Evolutionary conservation across 2,113 vertebrate genomes (phyloP).

Genomic region (Hydrochoerus hydrochaeris): DNA sequence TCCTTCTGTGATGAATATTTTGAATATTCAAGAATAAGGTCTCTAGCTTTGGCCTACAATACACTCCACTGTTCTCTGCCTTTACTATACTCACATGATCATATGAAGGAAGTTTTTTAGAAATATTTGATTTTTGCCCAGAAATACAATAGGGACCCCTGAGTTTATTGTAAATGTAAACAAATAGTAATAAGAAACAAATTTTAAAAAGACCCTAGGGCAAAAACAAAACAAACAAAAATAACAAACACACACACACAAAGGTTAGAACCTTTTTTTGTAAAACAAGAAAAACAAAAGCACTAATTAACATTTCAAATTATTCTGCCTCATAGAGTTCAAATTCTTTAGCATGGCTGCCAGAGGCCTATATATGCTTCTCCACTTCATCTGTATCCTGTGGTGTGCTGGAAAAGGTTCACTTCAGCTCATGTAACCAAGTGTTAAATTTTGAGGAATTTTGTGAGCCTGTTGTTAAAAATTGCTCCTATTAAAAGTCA

Average conservation of each 20-base stretch:
- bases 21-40: not conserved
- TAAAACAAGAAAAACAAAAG: slow-evolving; percentile 17
- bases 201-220: not conserved
- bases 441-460: not conserved
- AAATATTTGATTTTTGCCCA: slow-evolving; percentile 24
- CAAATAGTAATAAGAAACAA: not conserved
- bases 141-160: not conserved
- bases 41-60: not conserved
- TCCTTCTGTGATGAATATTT: not conserved
- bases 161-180: not conserved
- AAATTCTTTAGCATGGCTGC: not conserved
- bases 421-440: not conserved
- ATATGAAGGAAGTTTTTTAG: not conserved
- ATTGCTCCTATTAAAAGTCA: not conserved
- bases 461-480: not conserved
- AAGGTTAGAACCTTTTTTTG: slow-evolving; percentile 15
- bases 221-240: not conserved
- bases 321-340: not conserved
- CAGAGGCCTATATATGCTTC: not conserved
- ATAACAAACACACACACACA: not conserved
- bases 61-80: not conserved
- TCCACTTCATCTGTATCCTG: not conserved
- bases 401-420: not conserved
- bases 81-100: not conserved
- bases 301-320: slow-evolving; percentile 34